Conservation (phyloP, 2,797 vertebrate species). For the Podarcis lilfordi region DNA sequence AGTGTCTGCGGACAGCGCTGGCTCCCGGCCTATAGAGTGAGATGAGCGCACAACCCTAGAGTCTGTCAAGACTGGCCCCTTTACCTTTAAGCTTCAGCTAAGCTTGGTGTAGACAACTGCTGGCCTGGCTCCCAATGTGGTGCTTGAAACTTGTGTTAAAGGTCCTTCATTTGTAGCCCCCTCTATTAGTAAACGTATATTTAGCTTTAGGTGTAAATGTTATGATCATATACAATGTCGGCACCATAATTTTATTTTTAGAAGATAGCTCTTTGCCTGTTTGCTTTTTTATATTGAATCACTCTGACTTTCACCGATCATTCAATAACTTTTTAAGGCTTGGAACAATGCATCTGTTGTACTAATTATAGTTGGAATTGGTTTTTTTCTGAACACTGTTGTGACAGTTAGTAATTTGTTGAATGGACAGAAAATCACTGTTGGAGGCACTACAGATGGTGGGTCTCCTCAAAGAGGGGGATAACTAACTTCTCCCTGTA, state of each 20-base stretch:
- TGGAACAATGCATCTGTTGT: accelerated
- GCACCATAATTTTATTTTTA: background rate
- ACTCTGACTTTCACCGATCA: background rate
- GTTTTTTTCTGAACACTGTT: constrained; percentile 49
- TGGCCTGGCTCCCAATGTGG: background rate
- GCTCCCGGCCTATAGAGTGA: too few relatives aligned
- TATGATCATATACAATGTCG: background rate
- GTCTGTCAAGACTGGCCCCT: too few relatives aligned
- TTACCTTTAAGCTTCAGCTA: background rate
- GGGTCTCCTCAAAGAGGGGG: constrained; percentile 34
- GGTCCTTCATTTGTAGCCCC: background rate
- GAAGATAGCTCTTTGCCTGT: background rate
- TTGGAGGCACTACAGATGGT: constrained; percentile 30
- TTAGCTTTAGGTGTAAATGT: background rate
- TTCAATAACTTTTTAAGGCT: background rate
- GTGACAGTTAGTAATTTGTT: constrained; percentile 37
- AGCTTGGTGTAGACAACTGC: background rate
- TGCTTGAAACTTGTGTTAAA: background rate
- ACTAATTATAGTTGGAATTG: background rate
- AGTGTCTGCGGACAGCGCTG: too few relatives aligned
- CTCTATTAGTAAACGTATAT: background rate
- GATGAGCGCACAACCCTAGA: too few relatives aligned
- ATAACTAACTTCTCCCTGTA: constrained; percentile 7
- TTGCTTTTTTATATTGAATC: background rate
- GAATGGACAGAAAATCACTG: constrained; percentile 47